phyloP scores from a whole-genome alignment of 2,888 invertebrate genomes.

The Leptinotarsa haldemani region DNA sequence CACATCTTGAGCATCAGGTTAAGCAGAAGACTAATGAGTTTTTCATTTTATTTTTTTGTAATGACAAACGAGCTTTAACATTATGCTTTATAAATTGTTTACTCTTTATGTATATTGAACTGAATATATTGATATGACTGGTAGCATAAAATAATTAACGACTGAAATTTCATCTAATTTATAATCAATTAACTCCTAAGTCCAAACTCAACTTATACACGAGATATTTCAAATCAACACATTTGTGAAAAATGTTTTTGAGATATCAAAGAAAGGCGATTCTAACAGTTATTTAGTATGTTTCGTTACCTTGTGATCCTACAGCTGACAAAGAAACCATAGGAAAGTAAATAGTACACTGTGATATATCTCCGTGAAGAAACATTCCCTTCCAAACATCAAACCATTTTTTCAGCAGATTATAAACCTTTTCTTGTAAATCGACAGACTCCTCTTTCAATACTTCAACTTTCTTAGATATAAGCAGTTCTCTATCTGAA shows the following conservation, averaged over 20 bases:
- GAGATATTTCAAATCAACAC: too few species aligned
- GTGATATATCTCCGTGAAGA: conserved; percentile 70
- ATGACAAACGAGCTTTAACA: too few species aligned
- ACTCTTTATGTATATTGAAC: too few species aligned
- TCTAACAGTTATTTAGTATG: neutral
- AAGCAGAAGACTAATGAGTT: too few species aligned
- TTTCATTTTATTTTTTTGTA: too few species aligned
- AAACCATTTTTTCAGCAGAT: conserved; percentile 66
- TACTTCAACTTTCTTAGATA: conserved; percentile 49
- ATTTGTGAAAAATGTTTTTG: neutral
- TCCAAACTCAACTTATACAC: too few species aligned
- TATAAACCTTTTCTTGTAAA: conserved; percentile 61
- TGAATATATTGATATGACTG: too few species aligned
- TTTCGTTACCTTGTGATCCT: conserved; percentile 66
- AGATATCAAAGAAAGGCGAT: neutral
- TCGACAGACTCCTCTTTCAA: conserved; percentile 55
- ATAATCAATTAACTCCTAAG: too few species aligned
- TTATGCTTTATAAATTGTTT: too few species aligned
- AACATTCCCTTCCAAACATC: conserved; percentile 69
- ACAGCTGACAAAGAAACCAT: conserved; percentile 69
- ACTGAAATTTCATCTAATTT: too few species aligned
- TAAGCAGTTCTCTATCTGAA: conserved; percentile 62
- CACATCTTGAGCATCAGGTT: too few species aligned
- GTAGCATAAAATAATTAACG: too few species aligned
- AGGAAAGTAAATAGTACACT: conserved; percentile 73